Percentiles rank a stretch among this genome's conserved stretches.
phyloP scores from a whole-genome alignment of 2,888 invertebrate genomes.

The Tipula lateralis region DNA sequence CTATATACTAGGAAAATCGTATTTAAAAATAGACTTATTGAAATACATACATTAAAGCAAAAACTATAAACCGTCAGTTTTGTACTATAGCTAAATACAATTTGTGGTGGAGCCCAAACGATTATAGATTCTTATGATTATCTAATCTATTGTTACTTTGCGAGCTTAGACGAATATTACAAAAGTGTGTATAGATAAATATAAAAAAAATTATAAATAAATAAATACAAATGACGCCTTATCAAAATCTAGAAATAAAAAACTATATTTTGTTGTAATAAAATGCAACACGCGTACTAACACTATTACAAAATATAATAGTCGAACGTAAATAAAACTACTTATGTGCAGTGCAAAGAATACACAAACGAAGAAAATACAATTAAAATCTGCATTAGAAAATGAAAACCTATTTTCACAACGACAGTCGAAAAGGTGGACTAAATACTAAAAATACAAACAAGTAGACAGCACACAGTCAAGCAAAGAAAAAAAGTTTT shows the following conservation, averaged over 20 bases:
- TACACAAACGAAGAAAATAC: neutral
- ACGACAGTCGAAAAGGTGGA: neutral
- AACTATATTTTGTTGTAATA: neutral
- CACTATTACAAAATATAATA: neutral
- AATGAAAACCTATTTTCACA: neutral
- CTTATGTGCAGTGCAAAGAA: neutral
- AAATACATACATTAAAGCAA: neutral
- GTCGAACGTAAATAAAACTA: neutral
- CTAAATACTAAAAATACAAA: neutral
- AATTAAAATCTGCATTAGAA: neutral
- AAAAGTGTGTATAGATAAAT: neutral
- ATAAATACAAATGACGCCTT: conserved; percentile 2
- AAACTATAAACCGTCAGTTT: neutral
- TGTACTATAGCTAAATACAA: neutral
- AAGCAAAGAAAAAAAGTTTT: neutral
- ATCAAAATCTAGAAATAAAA: neutral
- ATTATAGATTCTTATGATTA: neutral
- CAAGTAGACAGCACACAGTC: neutral
- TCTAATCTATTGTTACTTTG: neutral
- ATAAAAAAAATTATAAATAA: neutral
- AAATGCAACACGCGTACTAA: neutral
- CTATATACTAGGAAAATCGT: neutral
- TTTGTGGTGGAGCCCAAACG: neutral
- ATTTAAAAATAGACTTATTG: neutral
- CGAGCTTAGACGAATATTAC: neutral